These are phyloP conservation scores for Drosophila infuscata DNA, from an alignment of 2,888 invertebrate species.

Conservation along the genomic window DNA sequence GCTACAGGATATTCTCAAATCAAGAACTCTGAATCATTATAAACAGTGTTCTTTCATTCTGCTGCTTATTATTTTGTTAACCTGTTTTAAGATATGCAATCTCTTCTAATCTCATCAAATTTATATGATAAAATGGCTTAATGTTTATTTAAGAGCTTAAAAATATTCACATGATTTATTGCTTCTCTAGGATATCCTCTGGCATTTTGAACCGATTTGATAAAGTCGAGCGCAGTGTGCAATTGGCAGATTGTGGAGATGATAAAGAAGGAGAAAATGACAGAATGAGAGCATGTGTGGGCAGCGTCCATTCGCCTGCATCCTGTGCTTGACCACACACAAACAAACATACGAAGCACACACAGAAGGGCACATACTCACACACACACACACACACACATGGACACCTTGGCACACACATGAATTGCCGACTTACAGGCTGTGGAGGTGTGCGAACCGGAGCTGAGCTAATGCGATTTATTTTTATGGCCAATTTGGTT, in stretches of 20 bases:
- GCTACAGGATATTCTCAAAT: not conserved
- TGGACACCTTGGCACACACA: constrained; percentile 32
- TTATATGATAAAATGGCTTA: not conserved
- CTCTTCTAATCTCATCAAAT: not conserved
- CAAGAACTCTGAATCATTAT: not conserved
- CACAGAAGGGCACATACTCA: constrained; percentile 1
- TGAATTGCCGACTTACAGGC: constrained; percentile 70
- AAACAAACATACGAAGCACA: constrained; percentile 3
- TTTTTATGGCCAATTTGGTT: constrained; percentile 80
- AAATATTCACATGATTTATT: not conserved
- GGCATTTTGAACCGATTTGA: not conserved
- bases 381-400: not conserved
- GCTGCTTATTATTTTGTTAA: not conserved
- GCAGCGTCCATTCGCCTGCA: constrained; percentile 30
- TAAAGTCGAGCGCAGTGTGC: constrained; percentile 37
- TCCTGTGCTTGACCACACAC: constrained; percentile 10
- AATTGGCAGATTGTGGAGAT: constrained; percentile 10
- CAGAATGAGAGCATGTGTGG: constrained; percentile 1
- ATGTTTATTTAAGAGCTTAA: not conserved
- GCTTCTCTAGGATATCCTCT: not conserved
- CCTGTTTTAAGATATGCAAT: not conserved
- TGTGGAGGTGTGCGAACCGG: constrained; percentile 55
- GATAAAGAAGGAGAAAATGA: not conserved
- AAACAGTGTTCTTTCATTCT: not conserved
- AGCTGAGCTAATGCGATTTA: constrained; percentile 73